A percentile compares a stretch with the other conserved stretches of the same genome.
phyloP scores from a whole-genome alignment of 2,113 vertebrate species.

The Lasiurus borealis region DNA sequence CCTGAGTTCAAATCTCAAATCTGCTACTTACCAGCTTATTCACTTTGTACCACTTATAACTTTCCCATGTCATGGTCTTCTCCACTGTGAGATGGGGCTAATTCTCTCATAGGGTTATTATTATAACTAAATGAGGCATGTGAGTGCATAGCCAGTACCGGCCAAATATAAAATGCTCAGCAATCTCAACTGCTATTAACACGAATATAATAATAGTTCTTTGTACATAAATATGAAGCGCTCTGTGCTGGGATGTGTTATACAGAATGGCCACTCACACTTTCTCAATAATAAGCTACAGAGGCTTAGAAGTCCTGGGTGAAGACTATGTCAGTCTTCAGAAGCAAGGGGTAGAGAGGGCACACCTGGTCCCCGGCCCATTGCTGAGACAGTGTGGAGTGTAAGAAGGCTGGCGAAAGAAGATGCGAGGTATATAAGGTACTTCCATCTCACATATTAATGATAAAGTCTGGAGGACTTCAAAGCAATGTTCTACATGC shows the following conservation, averaged over 20 bases:
- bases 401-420: neutral
- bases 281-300: neutral
- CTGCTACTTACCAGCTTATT: neutral
- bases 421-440: neutral
- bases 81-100: neutral
- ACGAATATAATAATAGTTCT: neutral
- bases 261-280: neutral
- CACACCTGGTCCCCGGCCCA: neutral
- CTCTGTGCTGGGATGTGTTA: neutral
- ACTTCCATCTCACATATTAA: no score
- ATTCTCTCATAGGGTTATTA: neutral
- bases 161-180: neutral
- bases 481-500: neutral
- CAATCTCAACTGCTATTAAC: neutral
- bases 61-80: neutral
- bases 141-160: neutral
- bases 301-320: neutral
- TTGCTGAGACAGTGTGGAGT: neutral
- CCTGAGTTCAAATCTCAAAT: conserved; percentile 19
- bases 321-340: no score
- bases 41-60: neutral
- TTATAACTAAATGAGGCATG: neutral
- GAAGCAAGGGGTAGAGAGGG: no score
- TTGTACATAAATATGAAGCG: neutral
- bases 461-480: neutral